Percentiles rank a stretch among this genome's conserved stretches.
Evolutionary conservation across 2,888 invertebrate genomes (phyloP).

Genomic region (Eurytoma californica): DNA sequence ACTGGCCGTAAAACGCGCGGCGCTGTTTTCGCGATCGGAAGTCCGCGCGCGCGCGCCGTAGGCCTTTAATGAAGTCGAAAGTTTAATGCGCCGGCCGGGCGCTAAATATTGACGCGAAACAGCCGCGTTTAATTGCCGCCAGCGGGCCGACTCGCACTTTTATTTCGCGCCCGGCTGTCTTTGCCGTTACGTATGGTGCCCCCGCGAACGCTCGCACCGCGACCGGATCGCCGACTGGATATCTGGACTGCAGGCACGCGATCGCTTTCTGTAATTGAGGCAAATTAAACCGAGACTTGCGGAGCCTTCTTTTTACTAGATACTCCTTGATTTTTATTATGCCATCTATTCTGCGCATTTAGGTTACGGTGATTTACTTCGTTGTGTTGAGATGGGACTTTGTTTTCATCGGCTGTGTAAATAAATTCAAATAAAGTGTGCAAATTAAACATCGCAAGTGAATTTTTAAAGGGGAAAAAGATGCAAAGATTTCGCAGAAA

Average conservation of each 20-base stretch:
- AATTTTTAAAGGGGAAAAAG: too few species aligned
- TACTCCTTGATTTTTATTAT: background rate
- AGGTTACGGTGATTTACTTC: too few species aligned
- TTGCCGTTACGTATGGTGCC: slow-evolving; percentile 13
- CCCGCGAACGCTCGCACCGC: background rate
- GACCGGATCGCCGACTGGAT: background rate
- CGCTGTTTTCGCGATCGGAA: slow-evolving; percentile 46
- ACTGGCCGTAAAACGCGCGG: slow-evolving; percentile 22
- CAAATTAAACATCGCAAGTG: too few species aligned
- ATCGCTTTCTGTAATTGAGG: slow-evolving; percentile 25
- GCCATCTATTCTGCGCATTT: too few species aligned
- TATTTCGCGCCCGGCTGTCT: slow-evolving; percentile 44
- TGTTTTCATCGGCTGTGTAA: too few species aligned
- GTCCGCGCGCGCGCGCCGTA: slow-evolving; percentile 8
- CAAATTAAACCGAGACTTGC: background rate
- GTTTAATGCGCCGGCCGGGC: slow-evolving; percentile 37
- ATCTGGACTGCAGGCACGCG: background rate
- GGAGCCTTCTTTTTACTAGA: background rate
- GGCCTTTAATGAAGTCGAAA: slow-evolving; percentile 48
- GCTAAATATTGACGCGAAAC: slow-evolving; percentile 53
- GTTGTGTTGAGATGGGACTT: too few species aligned
- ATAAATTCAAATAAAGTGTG: too few species aligned
- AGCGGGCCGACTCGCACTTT: slow-evolving; percentile 19
- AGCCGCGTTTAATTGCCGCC: slow-evolving; percentile 42
- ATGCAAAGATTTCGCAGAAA: too few species aligned